A percentile compares a stretch with the other conserved stretches of the same genome.
Conservation (phyloP, 2,797 vertebrate genomes). For the Chrosomus eos region DNA sequence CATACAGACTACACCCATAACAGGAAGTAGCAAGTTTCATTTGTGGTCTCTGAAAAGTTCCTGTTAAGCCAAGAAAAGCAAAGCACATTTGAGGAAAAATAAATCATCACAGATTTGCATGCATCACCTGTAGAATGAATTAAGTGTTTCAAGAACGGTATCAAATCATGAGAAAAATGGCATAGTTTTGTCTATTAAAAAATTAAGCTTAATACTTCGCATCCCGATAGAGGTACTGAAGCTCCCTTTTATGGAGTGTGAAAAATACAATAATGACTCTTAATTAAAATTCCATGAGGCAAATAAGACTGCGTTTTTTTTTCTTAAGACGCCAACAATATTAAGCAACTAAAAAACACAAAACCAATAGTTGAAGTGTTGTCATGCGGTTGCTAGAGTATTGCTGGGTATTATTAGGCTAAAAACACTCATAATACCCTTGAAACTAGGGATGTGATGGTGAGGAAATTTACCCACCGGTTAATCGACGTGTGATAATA, state of each 20-base stretch:
- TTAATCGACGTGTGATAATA: too few relatives aligned
- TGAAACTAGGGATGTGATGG: neutral
- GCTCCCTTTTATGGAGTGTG: neutral
- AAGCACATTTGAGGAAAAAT: neutral
- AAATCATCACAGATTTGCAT: constrained; percentile 15
- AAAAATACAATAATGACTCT: constrained; percentile 1
- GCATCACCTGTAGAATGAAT: neutral
- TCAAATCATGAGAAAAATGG: neutral
- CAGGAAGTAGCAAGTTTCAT: constrained; percentile 25
- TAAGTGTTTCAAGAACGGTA: neutral
- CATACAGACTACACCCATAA: constrained; percentile 26
- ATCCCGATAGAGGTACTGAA: neutral
- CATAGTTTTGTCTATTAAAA: neutral
- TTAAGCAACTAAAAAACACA: neutral
- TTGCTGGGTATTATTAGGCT: neutral
- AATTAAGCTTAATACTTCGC: neutral
- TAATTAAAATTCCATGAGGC: constrained; percentile 17
- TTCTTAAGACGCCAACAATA: neutral
- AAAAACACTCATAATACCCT: neutral
- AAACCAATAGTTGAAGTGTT: neutral
- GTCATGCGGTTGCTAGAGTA: neutral
- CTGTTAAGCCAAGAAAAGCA: constrained; percentile 6
- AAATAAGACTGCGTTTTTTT: neutral
- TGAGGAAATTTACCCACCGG: too few relatives aligned
- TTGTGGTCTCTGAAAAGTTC: constrained; percentile 15